A percentile compares a stretch with the other conserved stretches of the same genome.
Evolutionary conservation across 2,888 invertebrate genomes (phyloP).

Genomic region (Corbicula japonica): DNA sequence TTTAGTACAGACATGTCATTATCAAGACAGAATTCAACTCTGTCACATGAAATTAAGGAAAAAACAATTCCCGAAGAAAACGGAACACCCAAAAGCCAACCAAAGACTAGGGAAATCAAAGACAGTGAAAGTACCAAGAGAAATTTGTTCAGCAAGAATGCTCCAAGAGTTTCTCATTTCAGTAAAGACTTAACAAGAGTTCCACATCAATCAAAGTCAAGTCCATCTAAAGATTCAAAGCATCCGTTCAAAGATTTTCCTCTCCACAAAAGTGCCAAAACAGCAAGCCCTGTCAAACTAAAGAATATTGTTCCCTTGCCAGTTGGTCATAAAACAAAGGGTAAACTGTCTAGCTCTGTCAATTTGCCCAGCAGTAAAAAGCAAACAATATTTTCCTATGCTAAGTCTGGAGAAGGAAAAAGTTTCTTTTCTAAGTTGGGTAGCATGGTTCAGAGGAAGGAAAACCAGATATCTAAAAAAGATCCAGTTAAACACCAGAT

Average conservation of each 20-base stretch:
- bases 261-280: not conserved
- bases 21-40: not conserved
- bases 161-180: conserved; percentile 16
- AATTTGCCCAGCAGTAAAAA: not conserved
- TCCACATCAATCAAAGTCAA: not conserved
- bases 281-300: not conserved
- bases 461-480: too few relatives aligned
- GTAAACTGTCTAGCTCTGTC: not conserved
- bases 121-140: not conserved
- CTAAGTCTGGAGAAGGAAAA: too few relatives aligned
- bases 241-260: conserved; percentile 1
- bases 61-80: not conserved
- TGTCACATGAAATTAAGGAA: not conserved
- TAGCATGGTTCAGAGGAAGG: too few relatives aligned
- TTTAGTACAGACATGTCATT: not conserved
- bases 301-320: not conserved
- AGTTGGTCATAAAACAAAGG: not conserved
- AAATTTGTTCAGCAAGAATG: conserved; percentile 18
- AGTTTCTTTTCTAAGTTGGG: too few relatives aligned
- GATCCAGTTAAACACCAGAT: too few relatives aligned
- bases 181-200: not conserved
- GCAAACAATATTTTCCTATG: too few relatives aligned
- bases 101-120: too few relatives aligned
- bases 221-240: not conserved
- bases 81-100: too few relatives aligned